Evolutionary conservation across 2,888 invertebrate genomes (phyloP), one percentile per base, ranked within the genome.

Genomic region (Athalia cordata): DNA sequence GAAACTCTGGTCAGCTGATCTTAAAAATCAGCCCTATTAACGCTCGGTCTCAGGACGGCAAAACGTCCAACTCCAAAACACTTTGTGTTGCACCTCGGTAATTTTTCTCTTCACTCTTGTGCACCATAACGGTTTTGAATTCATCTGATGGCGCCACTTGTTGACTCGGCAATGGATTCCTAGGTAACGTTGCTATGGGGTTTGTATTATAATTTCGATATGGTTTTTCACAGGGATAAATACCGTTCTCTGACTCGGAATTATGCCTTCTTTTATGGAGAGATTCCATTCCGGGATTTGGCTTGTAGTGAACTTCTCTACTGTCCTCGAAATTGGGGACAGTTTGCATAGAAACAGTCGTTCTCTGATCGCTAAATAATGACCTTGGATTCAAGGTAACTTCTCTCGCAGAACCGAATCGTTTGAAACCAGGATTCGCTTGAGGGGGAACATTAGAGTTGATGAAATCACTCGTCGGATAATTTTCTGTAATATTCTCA

Each of bases 311-410:
- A 15, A 64, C 62, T 64, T 75, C 68, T 49, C 85, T 82, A 15
- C 79, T 82, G 66, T 87, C 88, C 47, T 89, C 89, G 66, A 83
- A 84, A 57, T 83, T 85, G 0, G 89, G 86, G 3, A 90, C 89
- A 0, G 88, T 86, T 49, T 89, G 89, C 86, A 90, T 86, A 0
- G 90, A 90, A 1, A 90, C 85, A 4, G 90, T 89, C 50, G 88
- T 89, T 13, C 89, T 82, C 4, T 85, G 83, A 64, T 89, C 87
- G 74, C 89, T 86, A 80, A 88, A 88, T 5, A 90, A 78, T 0
- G 87, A 86, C 15, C 87, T 83, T 0, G 90, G 89, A 81, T 89
- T 90, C 3, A 90, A 77, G 0, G 89, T 89, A 5, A 90, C 89
- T 57, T 90, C 90, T 3, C 88, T 80, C 0, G 89, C 89, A 2